phyloP scores from a whole-genome alignment of 2,888 invertebrate genomes.

The Serripes groenlandicus region DNA sequence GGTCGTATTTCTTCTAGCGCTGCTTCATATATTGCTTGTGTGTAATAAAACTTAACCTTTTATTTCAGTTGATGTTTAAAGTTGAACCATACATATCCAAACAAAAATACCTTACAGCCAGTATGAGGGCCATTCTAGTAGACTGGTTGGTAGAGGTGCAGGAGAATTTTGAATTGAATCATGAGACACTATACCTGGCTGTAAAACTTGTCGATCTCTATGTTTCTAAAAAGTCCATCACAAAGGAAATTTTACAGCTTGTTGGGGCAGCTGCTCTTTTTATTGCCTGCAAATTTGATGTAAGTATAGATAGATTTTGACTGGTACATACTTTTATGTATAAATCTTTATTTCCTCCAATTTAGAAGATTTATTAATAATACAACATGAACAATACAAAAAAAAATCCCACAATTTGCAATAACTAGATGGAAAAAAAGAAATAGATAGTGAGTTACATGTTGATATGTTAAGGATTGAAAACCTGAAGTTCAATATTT shows the following conservation, averaged over 20 bases:
- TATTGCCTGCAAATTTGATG: conserved; percentile 98
- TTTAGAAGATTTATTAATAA: not conserved
- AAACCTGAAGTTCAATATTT: too few relatives aligned
- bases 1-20: too few relatives aligned
- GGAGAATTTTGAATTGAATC: conserved; percentile 96
- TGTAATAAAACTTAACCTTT: not conserved
- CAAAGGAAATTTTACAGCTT: conserved; percentile 94
- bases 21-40: not conserved
- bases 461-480: too few relatives aligned
- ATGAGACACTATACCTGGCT: conserved; percentile 98
- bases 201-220: conserved; percentile 98
- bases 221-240: conserved; percentile 89
- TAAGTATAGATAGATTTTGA: too few relatives aligned
- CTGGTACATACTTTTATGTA: too few relatives aligned
- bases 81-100: conserved; percentile 93
- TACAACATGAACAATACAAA: too few relatives aligned
- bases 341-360: too few relatives aligned
- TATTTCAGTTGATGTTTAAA: conserved; percentile 89
- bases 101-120: conserved; percentile 92
- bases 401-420: too few relatives aligned
- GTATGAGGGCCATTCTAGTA: conserved; percentile 97
- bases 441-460: too few relatives aligned
- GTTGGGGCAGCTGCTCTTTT: conserved; percentile 97
- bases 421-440: too few relatives aligned
- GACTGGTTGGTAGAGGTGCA: conserved; percentile 99